Conservation (phyloP, 2,113 vertebrate species). For the Channa maculata region DNA sequence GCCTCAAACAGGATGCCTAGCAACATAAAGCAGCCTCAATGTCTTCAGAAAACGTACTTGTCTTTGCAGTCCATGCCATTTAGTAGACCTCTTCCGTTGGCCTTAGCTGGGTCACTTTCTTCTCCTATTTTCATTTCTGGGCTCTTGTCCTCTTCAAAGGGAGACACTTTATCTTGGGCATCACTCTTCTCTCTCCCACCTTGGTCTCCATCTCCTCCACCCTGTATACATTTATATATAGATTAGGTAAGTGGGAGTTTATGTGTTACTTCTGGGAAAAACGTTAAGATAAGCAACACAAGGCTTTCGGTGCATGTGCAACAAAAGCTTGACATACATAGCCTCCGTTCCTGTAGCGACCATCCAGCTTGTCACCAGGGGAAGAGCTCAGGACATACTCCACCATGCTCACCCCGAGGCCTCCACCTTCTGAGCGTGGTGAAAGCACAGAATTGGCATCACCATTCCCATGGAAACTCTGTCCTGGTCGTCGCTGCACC, state of each 20-base stretch:
- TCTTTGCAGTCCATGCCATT: slow-evolving; percentile 99
- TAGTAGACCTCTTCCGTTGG: slow-evolving; percentile 94
- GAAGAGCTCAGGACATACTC: slow-evolving; percentile 99
- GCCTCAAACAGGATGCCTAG: not conserved
- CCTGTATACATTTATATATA: slow-evolving; percentile 77
- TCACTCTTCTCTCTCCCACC: slow-evolving; percentile 94
- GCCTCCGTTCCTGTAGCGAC: slow-evolving; percentile 95
- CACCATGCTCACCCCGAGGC: slow-evolving; percentile 99
- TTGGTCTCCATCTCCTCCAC: slow-evolving; percentile 92
- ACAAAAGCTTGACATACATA: slow-evolving; percentile 87
- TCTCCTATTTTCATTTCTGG: slow-evolving; percentile 94
- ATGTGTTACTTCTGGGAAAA: not conserved
- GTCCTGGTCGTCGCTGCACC: slow-evolving; percentile 98
- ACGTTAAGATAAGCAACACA: not conserved
- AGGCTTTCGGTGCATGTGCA: not conserved
- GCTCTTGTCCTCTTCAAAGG: slow-evolving; percentile 96
- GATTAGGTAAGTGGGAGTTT: not conserved
- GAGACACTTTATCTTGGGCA: slow-evolving; percentile 92
- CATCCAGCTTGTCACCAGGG: slow-evolving; percentile 98
- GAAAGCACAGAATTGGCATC: slow-evolving; percentile 97
- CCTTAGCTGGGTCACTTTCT: slow-evolving; percentile 90
- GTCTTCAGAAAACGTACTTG: slow-evolving; percentile 84
- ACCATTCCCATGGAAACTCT: slow-evolving; percentile 97
- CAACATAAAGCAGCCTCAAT: not conserved
- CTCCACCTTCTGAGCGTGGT: slow-evolving; percentile 97